Base-by-base conservation (phyloP, 2,888 invertebrate genomes). In the Drosophila sordidula region DNA sequence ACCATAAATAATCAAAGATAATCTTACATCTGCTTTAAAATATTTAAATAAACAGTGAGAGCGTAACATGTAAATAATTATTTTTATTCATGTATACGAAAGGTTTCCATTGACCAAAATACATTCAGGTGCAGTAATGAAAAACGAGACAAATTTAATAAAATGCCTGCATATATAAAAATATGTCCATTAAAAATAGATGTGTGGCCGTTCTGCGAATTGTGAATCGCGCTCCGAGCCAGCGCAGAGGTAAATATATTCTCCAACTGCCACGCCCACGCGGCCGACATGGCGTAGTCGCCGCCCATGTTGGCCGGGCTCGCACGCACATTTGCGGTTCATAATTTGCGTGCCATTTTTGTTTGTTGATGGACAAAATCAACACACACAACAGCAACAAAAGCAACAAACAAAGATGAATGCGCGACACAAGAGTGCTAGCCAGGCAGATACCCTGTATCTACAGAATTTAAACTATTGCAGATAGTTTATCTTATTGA, bases 331-430 rank as follows among this genome's bases (percentile, higher is more conserved):
- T 83, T 83, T 86, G 83, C 80, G 88, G 83, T 87, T 88, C 86
- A 83, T 83, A 83, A 83, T 83, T 87, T 87, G 88, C 74, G 74
- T 79, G 83, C 66, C 83, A 85, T 79, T 83, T 83, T 86, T 83
- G 82, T 87, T 87, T 80, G 83, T 86, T 83, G 83, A 87, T 86
- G 88, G 83, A 86, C 88, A 85, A 86, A 87, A 87, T 83, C 82
- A 87, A 83, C 81, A 82, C 85, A 75, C 58, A 25, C 50, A 45
- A 49, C 46, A 22, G 42, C 42, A 64, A 39, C 64, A 46, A 62
- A 34, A 50, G 45, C 50, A 45, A 62, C 42, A 65, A 22, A 22
- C 12, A 41, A 49, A 57, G 29, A 38, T 12, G 16, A 9, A 39
- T 1, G 25, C n/a, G 4, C 2, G 2, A 6, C 2, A 9, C 4